Conservation (phyloP, 2,888 invertebrate species). For the Agapostemon virescens region DNA sequence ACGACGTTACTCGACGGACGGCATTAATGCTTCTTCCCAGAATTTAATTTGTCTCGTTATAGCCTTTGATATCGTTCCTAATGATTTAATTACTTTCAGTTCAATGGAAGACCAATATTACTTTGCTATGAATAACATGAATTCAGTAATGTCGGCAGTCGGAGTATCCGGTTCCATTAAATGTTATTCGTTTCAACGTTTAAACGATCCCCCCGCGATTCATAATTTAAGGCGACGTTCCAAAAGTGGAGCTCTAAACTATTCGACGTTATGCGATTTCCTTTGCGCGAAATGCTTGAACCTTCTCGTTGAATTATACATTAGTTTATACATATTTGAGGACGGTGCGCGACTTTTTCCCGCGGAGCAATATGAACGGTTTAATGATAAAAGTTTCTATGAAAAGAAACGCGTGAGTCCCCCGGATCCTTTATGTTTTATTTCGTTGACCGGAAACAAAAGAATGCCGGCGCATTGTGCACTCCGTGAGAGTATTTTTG, state of each 20-base stretch:
- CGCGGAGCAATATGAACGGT: neutral
- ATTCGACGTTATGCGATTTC: neutral
- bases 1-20: neutral
- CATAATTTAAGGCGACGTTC: neutral
- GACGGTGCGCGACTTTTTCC: neutral
- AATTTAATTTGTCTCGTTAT: conserved; percentile 2
- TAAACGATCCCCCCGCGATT: neutral
- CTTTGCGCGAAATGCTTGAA: neutral
- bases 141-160: neutral
- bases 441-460: conserved; percentile 1
- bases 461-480: neutral
- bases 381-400: neutral
- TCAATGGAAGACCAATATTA: neutral
- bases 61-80: too few relatives aligned
- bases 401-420: neutral
- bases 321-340: conserved; percentile 11
- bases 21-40: neutral
- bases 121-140: neutral
- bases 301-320: neutral
- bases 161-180: neutral
- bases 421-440: neutral
- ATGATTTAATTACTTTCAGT: conserved; percentile 1
- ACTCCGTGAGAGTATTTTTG: neutral
- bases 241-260: neutral
- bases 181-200: neutral